Evolutionary conservation across 2,797 vertebrate species (phyloP), one percentile per base, ranked within the genome.

Genomic region (Craterocephalus amniculus): DNA sequence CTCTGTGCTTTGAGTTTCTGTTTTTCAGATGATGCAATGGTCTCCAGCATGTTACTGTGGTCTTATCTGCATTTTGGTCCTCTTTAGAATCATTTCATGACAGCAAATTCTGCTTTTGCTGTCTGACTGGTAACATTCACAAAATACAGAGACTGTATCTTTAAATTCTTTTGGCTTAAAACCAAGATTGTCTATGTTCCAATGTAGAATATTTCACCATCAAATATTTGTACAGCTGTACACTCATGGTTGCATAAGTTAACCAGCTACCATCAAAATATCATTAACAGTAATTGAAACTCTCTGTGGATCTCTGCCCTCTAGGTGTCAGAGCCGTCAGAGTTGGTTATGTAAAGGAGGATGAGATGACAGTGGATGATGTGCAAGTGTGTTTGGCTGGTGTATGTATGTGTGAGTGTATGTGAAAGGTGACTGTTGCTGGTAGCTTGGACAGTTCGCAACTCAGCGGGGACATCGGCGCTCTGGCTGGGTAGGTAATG

Each of bases 401-500:
- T 49, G 67, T 75, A 66, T 74, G 40, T 36, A 20, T 49, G 52
- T 57, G 59, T 63, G 78, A 61, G 75, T 63, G 71, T 81, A 88
- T 82, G 84, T 35, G 76, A 80, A 87, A 88, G 86, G 89, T 84
- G 89, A 89, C 83, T 64, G 77, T 82, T 87, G 86, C 80, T 71
- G 76, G 86, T 76, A 93, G 94, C 95, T 96, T 96, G 95, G 95
- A 97, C 96, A 97, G 97, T 98, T 97, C 96, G 96, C 95, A 95
- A 96, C 96, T 92, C 97, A 97, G 96, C 97, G 81, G 97, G 97
- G 94, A 96, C 92, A 88, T 93, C 92, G 95, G 95, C 95, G 95
- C 94, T 97, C 97, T 96, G 96, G 95, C 97, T 98, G 97, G 90
- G 97, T 96, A 95, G 97, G 97, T 99, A 99, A 99, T 99, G 97